Conservation (phyloP, 2,888 invertebrate species). For the Clivina fossor region DNA sequence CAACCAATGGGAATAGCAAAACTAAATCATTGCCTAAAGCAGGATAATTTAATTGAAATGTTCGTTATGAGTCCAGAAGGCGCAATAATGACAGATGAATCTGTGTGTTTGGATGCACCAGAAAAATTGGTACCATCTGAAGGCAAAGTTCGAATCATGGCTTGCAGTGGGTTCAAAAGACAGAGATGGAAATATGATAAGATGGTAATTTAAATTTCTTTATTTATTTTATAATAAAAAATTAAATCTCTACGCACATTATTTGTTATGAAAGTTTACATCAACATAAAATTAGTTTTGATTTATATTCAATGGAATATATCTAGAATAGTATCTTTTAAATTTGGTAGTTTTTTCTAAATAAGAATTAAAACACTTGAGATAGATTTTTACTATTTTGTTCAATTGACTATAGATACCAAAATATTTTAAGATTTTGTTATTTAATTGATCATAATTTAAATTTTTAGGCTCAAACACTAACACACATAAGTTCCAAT, state of each 20-base stretch:
- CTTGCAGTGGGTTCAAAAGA: slow-evolving; percentile 66
- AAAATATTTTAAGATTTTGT: background rate
- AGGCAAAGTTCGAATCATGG: slow-evolving; percentile 69
- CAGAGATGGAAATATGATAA: slow-evolving; percentile 71
- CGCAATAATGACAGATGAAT: slow-evolving; percentile 83
- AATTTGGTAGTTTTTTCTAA: background rate
- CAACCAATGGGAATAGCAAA: slow-evolving; percentile 73
- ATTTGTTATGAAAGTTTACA: background rate
- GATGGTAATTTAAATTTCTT: slow-evolving; percentile 47
- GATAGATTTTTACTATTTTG: background rate
- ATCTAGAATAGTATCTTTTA: background rate
- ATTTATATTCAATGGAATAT: background rate
- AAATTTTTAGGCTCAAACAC: slow-evolving; percentile 51
- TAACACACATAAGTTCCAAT: slow-evolving; percentile 59
- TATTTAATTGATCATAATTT: slow-evolving; percentile 5
- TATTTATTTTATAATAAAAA: too few relatives aligned
- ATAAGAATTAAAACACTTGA: background rate
- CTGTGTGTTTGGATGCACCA: slow-evolving; percentile 78
- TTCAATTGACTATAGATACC: background rate
- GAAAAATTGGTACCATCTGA: slow-evolving; percentile 53
- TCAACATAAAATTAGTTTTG: background rate
- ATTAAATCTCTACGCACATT: background rate
- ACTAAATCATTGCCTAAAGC: slow-evolving; percentile 64
- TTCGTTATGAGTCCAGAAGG: slow-evolving; percentile 71
- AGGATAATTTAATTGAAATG: slow-evolving; percentile 66